A percentile compares a stretch with the other conserved stretches of the same genome.
Conservation (phyloP, 2,113 vertebrate genomes). For the Anas platyrhynchos region DNA sequence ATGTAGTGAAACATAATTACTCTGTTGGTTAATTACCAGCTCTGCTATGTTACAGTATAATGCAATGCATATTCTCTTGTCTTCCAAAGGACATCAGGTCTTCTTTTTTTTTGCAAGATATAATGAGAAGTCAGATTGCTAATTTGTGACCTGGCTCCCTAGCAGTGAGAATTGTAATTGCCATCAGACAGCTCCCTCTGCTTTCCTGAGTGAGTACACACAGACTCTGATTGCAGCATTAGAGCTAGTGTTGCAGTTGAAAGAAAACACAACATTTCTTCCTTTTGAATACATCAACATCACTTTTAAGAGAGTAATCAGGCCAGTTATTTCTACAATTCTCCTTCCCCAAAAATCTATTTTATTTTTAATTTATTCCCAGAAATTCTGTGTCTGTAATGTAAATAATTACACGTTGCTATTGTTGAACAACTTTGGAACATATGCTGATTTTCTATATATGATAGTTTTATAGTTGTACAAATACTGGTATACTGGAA, state of each 20-base stretch:
- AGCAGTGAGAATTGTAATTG: background rate
- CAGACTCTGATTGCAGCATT: background rate
- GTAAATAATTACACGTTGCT: constrained; percentile 45
- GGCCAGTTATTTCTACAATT: constrained; percentile 48
- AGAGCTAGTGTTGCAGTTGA: background rate
- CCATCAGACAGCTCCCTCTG: constrained; percentile 1
- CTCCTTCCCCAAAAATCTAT: constrained; percentile 25
- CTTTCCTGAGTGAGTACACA: background rate
- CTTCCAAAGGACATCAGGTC: background rate
- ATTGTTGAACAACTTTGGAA: background rate
- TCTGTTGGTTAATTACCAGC: background rate
- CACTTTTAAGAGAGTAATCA: constrained; percentile 6
- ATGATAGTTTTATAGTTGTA: background rate
- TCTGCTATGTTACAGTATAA: background rate
- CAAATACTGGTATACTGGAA: background rate
- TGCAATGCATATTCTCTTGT: background rate
- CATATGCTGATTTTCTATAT: background rate
- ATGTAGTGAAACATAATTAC: background rate
- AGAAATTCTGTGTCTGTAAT: background rate
- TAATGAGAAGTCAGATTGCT: background rate
- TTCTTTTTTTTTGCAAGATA: background rate
- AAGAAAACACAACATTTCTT: background rate
- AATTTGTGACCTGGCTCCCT: background rate
- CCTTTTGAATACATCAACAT: background rate
- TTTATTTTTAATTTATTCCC: background rate